Conservation (phyloP, 2,797 vertebrate genomes). For the Phataginus tetradactyla region DNA sequence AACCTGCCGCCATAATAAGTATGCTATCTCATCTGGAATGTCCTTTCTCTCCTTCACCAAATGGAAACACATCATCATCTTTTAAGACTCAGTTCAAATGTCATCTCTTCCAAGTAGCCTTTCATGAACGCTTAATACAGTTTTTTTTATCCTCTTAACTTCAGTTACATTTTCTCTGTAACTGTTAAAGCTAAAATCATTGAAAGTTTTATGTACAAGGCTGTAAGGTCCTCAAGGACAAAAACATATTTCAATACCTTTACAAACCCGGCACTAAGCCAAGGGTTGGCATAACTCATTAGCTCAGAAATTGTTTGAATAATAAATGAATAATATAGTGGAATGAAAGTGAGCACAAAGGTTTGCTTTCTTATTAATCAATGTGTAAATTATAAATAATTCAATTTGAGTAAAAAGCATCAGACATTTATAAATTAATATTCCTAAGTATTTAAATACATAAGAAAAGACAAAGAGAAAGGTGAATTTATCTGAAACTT, state of each 20-base stretch:
- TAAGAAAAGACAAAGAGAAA: background rate
- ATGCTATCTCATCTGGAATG: background rate
- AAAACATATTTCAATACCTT: background rate
- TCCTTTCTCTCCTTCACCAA: background rate
- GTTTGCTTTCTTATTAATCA: background rate
- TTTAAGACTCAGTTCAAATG: background rate
- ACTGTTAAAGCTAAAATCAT: background rate
- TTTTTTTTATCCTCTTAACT: background rate
- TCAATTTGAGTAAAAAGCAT: background rate
- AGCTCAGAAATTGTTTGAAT: conserved; percentile 50
- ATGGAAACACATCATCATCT: background rate
- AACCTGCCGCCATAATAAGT: background rate
- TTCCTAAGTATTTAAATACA: conserved; percentile 2
- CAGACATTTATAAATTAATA: conserved; percentile 36
- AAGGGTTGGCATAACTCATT: background rate
- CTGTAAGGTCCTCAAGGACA: background rate
- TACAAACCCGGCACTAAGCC: background rate
- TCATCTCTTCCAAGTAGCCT: background rate
- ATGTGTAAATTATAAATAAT: conserved; percentile 20
- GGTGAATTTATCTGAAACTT: background rate
- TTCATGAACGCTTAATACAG: background rate
- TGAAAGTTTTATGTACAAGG: background rate
- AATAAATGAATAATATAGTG: background rate
- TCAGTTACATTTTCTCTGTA: background rate
- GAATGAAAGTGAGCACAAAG: background rate